Conservation (phyloP, 2,888 invertebrate species). For the Drosophila mulleri region DNA sequence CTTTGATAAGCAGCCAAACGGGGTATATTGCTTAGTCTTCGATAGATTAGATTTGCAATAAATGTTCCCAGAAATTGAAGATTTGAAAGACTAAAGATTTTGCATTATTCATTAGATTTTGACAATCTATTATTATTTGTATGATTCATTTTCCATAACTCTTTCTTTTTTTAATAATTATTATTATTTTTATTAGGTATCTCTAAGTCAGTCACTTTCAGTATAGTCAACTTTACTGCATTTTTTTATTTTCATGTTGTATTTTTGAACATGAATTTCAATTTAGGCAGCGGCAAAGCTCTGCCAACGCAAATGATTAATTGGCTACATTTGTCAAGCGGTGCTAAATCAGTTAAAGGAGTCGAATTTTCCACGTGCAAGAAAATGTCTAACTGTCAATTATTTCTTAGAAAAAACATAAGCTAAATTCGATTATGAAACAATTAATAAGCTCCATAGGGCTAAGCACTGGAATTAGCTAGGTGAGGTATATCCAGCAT, state of each 20-base stretch:
- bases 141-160: too few species aligned
- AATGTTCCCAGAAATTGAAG: too few species aligned
- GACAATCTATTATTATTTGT: neutral
- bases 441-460: constrained; percentile 3
- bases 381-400: constrained; percentile 21
- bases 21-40: neutral
- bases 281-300: constrained; percentile 17
- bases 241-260: neutral
- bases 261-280: constrained; percentile 29
- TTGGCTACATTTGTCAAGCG: constrained; percentile 41
- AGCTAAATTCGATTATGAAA: neutral
- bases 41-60: too few species aligned
- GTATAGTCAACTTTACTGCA: neutral
- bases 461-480: neutral
- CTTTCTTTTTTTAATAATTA: too few species aligned
- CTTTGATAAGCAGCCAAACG: neutral
- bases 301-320: constrained; percentile 39
- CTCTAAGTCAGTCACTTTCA: neutral
- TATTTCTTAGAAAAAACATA: neutral
- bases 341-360: constrained; percentile 7
- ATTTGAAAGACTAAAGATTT: too few species aligned
- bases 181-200: too few species aligned
- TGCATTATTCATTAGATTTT: too few species aligned
- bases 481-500: too few species aligned
- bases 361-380: constrained; percentile 14